These are phyloP conservation scores for Centropyge bicolor DNA, from an alignment of 2,797 vertebrate species.

Conservation along the genomic window DNA sequence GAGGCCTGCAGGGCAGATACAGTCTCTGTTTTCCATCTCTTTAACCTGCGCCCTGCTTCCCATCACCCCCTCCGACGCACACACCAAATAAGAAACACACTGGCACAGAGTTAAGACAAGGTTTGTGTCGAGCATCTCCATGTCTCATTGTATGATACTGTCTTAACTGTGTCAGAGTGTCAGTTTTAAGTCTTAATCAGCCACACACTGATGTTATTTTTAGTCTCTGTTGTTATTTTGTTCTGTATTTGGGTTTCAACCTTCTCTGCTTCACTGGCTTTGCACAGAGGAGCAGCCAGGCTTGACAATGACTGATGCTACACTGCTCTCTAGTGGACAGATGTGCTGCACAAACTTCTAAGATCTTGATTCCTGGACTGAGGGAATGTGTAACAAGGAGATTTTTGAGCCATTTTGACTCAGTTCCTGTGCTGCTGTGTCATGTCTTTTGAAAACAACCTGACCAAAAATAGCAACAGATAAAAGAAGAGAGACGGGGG, in stretches of 20 bases:
- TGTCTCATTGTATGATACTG: not conserved
- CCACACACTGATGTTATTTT: conserved; percentile 47
- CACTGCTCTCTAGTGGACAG: conserved; percentile 83
- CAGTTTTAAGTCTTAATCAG: conserved; percentile 14
- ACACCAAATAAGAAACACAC: conserved; percentile 15
- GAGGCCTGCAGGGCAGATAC: conserved; percentile 45
- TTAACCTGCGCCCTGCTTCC: conserved; percentile 44
- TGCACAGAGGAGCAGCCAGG: conserved; percentile 28
- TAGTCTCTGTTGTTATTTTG: conserved; percentile 41
- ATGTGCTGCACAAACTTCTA: conserved; percentile 31
- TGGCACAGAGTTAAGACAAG: not conserved
- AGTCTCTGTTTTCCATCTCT: conserved; percentile 64
- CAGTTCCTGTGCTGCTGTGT: not conserved
- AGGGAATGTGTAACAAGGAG: not conserved
- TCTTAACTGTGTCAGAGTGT: not conserved
- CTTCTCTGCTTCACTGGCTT: conserved; percentile 37
- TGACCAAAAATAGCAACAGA: not conserved
- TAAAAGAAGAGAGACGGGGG: not conserved
- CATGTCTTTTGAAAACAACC: not conserved
- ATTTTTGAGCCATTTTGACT: conserved; percentile 14
- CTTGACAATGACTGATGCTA: conserved; percentile 47
- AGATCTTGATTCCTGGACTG: conserved; percentile 24
- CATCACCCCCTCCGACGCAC: not conserved
- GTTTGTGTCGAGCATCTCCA: not conserved
- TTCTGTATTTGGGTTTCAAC: conserved; percentile 54